Base-by-base conservation (phyloP, 1,140 invertebrate genomes). In the Arion vulgaris region DNA sequence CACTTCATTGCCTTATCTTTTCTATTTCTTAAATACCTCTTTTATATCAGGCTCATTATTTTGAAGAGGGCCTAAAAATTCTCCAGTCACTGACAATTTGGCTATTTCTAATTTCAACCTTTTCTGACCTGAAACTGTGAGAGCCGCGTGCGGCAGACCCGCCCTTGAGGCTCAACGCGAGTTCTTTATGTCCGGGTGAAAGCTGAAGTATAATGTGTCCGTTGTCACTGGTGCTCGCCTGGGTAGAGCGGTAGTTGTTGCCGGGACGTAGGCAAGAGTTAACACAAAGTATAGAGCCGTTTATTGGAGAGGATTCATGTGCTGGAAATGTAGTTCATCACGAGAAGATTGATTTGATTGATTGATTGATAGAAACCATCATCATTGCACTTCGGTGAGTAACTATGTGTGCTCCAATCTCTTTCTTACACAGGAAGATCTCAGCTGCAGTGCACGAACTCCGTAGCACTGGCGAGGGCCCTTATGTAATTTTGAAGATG, bases 81-180 rank as follows among this genome's bases (percentile, higher is more conserved):
- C 53, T 11, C 53, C 2, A 57, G 53, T 57, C 53, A 19, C 9
- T 57, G 62, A 32, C 62, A 66, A 66, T 32, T 66, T 32, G 19
- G 4, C 28, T 7, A 66, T 66, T 72, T 72, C 71, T 72, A 72
- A 38, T 72, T 72, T 7, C 41, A 72, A 1, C 71, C 71, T 72
- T 15, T 19, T 45, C 71, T 39, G 71, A 11, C 36, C 9, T n/a
- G 1, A 9, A 57, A 57, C 26, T 15, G 9, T 23, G 53, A 72
- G 36, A n/a, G 71, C n/a, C 9, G 73, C 73, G 73, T 75, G 73
- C 4, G 51, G 15, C 41, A n/a, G 45, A 49, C 28, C 38, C 26
- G 73, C 73, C 39, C 73, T 15, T 15, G 36, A 49, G 73, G 73
- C 73, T 75, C 73, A 49, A 28, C n/a, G 38, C 9, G 72, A 45